Conservation (phyloP, 2,797 vertebrate species). For the Liasis olivaceus region DNA sequence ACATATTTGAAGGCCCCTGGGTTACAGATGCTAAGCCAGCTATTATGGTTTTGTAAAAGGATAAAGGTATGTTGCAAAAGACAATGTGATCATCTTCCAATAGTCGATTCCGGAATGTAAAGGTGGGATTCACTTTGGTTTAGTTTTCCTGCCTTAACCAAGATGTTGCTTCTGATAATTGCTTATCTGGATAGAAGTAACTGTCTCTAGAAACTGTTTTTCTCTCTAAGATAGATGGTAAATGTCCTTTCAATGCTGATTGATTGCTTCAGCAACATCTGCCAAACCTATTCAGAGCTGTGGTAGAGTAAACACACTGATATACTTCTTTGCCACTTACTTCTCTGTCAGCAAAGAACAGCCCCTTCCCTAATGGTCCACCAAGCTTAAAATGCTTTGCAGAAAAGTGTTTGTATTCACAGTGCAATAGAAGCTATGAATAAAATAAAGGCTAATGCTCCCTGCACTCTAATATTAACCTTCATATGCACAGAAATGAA, state of each 20-base stretch:
- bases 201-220: background rate
- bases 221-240: background rate
- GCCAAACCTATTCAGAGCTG: background rate
- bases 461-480: conserved; percentile 31
- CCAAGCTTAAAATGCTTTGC: conserved; percentile 17
- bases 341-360: background rate
- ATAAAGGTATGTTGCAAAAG: background rate
- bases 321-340: background rate
- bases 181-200: background rate
- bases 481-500: conserved; percentile 41
- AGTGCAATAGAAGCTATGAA: background rate
- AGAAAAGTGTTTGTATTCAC: conserved; percentile 18
- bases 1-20: background rate
- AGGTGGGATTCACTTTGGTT: background rate
- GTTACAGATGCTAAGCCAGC: background rate
- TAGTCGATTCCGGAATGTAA: background rate
- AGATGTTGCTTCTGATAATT: background rate
- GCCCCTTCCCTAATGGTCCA: background rate
- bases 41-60: background rate
- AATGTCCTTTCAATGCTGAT: conserved; percentile 12
- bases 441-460: conserved; percentile 9
- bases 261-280: conserved; percentile 19
- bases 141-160: background rate
- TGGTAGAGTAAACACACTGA: background rate
- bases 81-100: background rate